phyloP scores from a whole-genome alignment of 2,888 invertebrate genomes.

The Hypomecis punctinalis region DNA sequence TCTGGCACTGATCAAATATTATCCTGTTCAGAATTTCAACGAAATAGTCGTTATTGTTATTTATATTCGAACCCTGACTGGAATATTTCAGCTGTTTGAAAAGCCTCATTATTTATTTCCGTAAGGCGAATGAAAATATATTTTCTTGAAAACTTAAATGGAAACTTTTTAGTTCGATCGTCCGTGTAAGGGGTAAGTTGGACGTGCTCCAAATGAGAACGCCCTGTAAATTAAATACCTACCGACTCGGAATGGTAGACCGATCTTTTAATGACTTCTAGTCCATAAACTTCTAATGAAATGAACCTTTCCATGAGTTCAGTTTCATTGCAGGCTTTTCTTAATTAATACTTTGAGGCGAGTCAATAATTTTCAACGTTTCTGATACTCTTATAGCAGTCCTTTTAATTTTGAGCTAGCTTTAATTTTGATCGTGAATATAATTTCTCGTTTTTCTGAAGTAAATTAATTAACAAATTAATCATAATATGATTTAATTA shows the following conservation, averaged over 20 bases:
- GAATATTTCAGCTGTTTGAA: slow-evolving; percentile 1
- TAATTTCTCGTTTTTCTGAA: no score
- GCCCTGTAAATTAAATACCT: slow-evolving; percentile 58
- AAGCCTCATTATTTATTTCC: neutral
- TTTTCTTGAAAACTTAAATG: slow-evolving; percentile 28
- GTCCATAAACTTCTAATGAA: slow-evolving; percentile 28
- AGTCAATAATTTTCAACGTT: slow-evolving; percentile 4
- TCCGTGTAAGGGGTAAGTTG: slow-evolving; percentile 36
- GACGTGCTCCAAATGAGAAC: slow-evolving; percentile 58
- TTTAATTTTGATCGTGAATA: no score
- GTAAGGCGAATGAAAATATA: slow-evolving; percentile 2
- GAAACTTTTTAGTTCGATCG: slow-evolving; percentile 45
- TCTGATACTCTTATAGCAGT: neutral
- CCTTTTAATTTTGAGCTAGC: no score
- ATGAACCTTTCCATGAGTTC: slow-evolving; percentile 8
- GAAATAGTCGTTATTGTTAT: neutral
- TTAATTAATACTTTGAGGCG: slow-evolving; percentile 3
- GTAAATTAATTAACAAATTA: no score
- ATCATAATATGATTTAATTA: no score
- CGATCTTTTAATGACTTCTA: slow-evolving; percentile 36
- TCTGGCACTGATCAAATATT: neutral
- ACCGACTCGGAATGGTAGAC: slow-evolving; percentile 44
- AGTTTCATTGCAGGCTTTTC: slow-evolving; percentile 8
- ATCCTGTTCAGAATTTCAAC: neutral
- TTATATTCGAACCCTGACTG: slow-evolving; percentile 6